Evolutionary conservation across 2,888 invertebrate genomes (phyloP).

Genomic region (Apoderus coryli): DNA sequence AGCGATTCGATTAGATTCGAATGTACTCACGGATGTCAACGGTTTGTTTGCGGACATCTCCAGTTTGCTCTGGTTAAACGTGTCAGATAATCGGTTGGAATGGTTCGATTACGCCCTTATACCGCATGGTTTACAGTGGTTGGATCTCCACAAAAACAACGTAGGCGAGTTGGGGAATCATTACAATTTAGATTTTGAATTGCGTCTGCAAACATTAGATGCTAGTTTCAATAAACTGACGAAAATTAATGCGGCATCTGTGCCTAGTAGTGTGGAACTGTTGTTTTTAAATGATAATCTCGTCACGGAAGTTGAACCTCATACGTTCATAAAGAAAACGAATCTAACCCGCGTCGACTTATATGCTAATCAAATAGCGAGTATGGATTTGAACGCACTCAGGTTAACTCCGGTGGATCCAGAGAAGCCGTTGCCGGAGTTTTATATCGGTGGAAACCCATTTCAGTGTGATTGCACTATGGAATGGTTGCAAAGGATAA

Average conservation of each 20-base stretch:
- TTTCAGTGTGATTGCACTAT: constrained; percentile 91
- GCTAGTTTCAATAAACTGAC: constrained; percentile 82
- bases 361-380: constrained; percentile 82
- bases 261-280: constrained; percentile 74
- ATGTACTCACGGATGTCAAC: constrained; percentile 66
- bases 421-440: constrained; percentile 65
- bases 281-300: constrained; percentile 82
- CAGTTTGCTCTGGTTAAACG: constrained; percentile 75
- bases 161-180: constrained; percentile 66
- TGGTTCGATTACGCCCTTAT: constrained; percentile 81
- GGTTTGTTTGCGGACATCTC: constrained; percentile 73
- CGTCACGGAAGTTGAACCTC: constrained; percentile 71
- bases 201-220: constrained; percentile 70
- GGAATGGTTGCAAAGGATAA: constrained; percentile 89
- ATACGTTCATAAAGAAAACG: constrained; percentile 77
- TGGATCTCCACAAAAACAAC: constrained; percentile 80
- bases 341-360: constrained; percentile 84
- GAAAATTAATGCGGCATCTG: constrained; percentile 56
- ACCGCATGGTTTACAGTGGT: constrained; percentile 70
- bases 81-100: constrained; percentile 78
- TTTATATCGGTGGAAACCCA: constrained; percentile 88
- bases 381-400: constrained; percentile 79
- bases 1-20: constrained; percentile 76
- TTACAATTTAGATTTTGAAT: constrained; percentile 51
- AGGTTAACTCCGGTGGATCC: constrained; percentile 67